A percentile compares a stretch with the other conserved stretches of the same genome.
Conservation (phyloP, 2,888 invertebrate species). For the Archaeoteleia sp. region DNA sequence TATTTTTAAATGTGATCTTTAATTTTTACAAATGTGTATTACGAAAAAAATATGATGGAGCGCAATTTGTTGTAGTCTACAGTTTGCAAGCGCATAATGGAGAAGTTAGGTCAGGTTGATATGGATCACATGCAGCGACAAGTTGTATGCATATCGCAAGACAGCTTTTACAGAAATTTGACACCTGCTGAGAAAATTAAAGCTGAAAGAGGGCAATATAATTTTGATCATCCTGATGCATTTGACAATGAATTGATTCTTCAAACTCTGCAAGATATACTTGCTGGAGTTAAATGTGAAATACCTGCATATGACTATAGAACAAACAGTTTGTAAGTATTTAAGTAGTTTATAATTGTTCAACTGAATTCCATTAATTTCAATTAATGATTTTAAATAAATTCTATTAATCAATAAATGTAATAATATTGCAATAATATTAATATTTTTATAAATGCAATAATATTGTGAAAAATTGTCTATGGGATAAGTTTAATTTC, state of each 20-base stretch:
- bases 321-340: conserved; percentile 87
- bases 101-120: conserved; percentile 94
- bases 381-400: too few species aligned
- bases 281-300: conserved; percentile 90
- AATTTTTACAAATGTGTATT: neutral
- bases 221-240: conserved; percentile 99
- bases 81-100: conserved; percentile 97
- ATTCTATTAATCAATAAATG: too few species aligned
- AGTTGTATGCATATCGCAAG: conserved; percentile 96
- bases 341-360: neutral
- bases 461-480: too few species aligned
- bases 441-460: too few species aligned
- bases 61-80: conserved; percentile 83
- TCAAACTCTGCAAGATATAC: conserved; percentile 86
- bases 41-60: neutral
- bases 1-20: too few species aligned
- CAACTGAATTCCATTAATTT: too few species aligned
- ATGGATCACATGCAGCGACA: conserved; percentile 91
- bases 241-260: conserved; percentile 93
- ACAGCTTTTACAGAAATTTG: conserved; percentile 96
- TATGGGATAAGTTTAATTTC: too few species aligned
- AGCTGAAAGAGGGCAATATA: conserved; percentile 93
- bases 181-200: conserved; percentile 86
- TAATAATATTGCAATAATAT: too few species aligned
- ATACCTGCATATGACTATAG: conserved; percentile 96